Base-by-base conservation (phyloP, 2,888 invertebrate species). In the Coelopa pilipes region DNA sequence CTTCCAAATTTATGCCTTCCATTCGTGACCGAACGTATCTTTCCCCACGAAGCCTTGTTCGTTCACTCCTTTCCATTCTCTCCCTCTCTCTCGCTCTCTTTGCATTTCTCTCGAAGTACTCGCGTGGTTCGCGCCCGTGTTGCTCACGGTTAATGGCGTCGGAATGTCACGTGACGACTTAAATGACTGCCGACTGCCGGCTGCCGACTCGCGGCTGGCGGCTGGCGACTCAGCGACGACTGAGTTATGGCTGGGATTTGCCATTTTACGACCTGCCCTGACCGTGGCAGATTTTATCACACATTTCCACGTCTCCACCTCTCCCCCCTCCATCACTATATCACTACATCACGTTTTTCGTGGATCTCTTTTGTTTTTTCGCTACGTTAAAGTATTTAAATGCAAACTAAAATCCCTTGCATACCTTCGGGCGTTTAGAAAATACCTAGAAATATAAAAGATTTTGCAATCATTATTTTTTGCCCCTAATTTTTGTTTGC, bases 141-240 rank as follows among this genome's bases (percentile, higher is more conserved):
- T 45, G 62, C 17, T 63, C 45, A 12, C 12, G 12, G 70, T 70
- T 71, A 65, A 63, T 71, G 65, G 72, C 65, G 59, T 55, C 46
- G 65, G 65, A 72, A 65, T 69, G 57, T 69, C 59, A 60, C 60
- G 71, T 63, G 72, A 55, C 65, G 50, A 21, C 50, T 71, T 45
- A 53, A 63, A 71, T 62, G 50, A 63, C 24, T 53, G 50, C 45
- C 50, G 9, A 21, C 34, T 62, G 50, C 50, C 24, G 34, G 50
- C 45, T 34, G 9, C 17, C 34, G 34, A 34, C 34, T 34, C 34
- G 34, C 34, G 34, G 7, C 34, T 34, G 34, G 34, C 34, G 34
- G 7, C 34, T 34, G 4, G 2, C 34, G 34, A 2, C 34, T 34
- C 4, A 34, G 34, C 7, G 2, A 34, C 7, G 34, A 7, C 34